phyloP scores from a whole-genome alignment of 2,888 invertebrate species.

The Mesochorus sp. region DNA sequence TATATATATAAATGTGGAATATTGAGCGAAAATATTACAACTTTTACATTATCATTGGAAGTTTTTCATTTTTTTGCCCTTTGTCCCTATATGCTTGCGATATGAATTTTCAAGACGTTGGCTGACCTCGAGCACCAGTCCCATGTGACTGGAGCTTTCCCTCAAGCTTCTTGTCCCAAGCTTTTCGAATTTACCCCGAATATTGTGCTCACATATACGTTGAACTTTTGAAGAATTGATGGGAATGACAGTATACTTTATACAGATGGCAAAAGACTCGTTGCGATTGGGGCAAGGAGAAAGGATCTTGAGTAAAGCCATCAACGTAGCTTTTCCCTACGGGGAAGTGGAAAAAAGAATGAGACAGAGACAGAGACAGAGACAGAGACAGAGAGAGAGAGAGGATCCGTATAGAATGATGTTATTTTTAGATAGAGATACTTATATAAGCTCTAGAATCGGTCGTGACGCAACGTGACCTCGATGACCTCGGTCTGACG shows the following conservation, averaged over 20 bases:
- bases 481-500: slow-evolving; percentile 26
- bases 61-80: background rate
- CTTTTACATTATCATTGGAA: slow-evolving; percentile 35
- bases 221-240: slow-evolving; percentile 5
- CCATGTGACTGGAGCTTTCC: slow-evolving; percentile 20
- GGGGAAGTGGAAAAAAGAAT: too few relatives aligned
- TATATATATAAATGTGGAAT: background rate
- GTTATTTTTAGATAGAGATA: slow-evolving; percentile 57
- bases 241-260: background rate
- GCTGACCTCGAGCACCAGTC: slow-evolving; percentile 38
- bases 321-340: slow-evolving; percentile 48
- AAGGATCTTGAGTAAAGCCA: slow-evolving; percentile 23
- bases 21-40: slow-evolving; percentile 6
- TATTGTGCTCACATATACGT: background rate
- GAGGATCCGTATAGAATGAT: slow-evolving; percentile 50
- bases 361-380: slow-evolving; percentile 38
- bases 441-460: slow-evolving; percentile 46
- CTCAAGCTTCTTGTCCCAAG: slow-evolving; percentile 33
- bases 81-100: background rate
- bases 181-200: slow-evolving; percentile 33
- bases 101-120: slow-evolving; percentile 19
- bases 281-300: slow-evolving; percentile 1
- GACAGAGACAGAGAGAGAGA: slow-evolving; percentile 39
- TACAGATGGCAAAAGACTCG: slow-evolving; percentile 26
- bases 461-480: slow-evolving; percentile 27